Evolutionary conservation across 2,113 vertebrate species (phyloP), one percentile per base, ranked within the genome.

Genomic region (Jacana jacana): DNA sequence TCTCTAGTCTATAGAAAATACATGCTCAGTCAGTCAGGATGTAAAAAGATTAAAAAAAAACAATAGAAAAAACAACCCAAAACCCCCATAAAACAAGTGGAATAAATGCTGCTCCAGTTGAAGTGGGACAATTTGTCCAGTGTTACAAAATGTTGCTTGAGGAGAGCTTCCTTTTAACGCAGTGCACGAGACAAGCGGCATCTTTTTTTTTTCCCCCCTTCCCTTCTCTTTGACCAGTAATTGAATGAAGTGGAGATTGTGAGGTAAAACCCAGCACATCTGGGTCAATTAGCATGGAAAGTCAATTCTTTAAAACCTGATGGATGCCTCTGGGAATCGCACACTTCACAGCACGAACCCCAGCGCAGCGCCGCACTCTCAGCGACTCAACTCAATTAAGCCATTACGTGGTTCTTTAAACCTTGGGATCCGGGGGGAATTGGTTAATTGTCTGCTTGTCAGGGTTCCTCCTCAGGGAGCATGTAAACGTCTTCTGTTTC

Each of bases 231-330:
- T 90, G n/a, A 93, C 60, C 10, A 58, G 66, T 61, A 72, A 80
- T 42, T 97, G 86, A 97, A 97, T 94, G 83, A 93, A 91, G 57
- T 64, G 54, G 88, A 93, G 77, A 79, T 48, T 94, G 95, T 72
- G 92, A 92, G 92, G 88, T 91, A 96, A 92, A 97, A 93, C 86
- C 84, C 92, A 86, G 94, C 89, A 95, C 94, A 97, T 97, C 93
- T 97, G 91, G 89, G 95, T 97, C 96, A 97, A 97, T 96, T 97
- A 96, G 92, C 96, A 95, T 95, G 93, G 92, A 93, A 97, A 96
- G 96, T 95, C 96, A 97, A 91, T 95, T 96, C 96, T 97, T 95
- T 92, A 88, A 91, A 89, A 93, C 71, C 95, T 92, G 95, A 97
- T 82, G 95, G 95, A 92, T 97, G 89, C 89, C 91, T 95, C 96